phyloP scores from a whole-genome alignment of 2,888 invertebrate genomes.

The Gibbula magus region DNA sequence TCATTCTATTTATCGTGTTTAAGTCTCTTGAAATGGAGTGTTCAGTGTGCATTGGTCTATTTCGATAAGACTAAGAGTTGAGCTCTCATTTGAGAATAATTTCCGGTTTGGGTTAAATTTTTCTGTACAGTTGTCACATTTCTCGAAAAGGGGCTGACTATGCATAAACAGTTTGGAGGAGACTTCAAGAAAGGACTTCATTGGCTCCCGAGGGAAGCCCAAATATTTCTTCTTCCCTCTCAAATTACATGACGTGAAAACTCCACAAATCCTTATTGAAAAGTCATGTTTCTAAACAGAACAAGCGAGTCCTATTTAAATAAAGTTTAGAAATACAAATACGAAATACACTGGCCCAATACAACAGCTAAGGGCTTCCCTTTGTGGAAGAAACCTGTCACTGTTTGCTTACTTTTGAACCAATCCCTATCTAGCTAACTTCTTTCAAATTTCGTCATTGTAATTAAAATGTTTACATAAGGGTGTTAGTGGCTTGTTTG shows the following conservation, averaged over 20 bases:
- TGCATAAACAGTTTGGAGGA: no score
- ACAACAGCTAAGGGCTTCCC: not conserved
- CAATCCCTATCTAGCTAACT: not conserved
- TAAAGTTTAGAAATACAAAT: constrained; percentile 16
- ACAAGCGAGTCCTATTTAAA: constrained; percentile 15
- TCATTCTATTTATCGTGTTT: no score
- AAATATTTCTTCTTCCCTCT: constrained; percentile 8
- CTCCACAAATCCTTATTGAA: constrained; percentile 21
- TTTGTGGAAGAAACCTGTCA: not conserved
- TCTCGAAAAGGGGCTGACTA: no score
- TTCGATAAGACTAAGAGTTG: no score
- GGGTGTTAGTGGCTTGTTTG: not conserved
- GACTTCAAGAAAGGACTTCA: not conserved
- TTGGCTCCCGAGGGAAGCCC: constrained; percentile 6
- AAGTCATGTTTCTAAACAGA: constrained; percentile 18
- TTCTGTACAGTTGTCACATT: no score
- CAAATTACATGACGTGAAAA: constrained; percentile 21
- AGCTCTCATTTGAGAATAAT: no score
- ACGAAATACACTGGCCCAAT: not conserved
- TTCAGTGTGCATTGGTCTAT: no score
- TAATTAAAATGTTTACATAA: constrained; percentile 7
- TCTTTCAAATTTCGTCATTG: constrained; percentile 5
- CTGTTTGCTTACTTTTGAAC: constrained; percentile 11
- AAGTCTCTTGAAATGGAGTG: no score
- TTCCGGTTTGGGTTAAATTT: no score